A percentile compares a stretch with the other conserved stretches of the same genome.
These are phyloP conservation scores for Sminthopsis crassicaudata DNA, from an alignment of 2,113 vertebrate species.

Conservation along the genomic window DNA sequence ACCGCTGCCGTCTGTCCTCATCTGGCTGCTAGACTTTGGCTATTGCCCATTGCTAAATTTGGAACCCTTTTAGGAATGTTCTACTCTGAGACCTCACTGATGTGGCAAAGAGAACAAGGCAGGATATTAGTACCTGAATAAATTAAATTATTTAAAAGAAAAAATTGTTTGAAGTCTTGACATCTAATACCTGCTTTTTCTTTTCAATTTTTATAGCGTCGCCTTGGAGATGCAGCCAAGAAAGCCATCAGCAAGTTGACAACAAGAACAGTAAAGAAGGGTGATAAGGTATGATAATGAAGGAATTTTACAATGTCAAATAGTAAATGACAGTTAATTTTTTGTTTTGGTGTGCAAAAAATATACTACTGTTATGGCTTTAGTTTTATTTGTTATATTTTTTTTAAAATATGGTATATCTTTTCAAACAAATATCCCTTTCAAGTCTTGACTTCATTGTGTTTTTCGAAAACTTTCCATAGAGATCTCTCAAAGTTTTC, in stretches of 20 bases:
- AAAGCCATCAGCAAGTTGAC: constrained; percentile 97
- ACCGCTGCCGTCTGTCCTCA: background rate
- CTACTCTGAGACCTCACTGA: constrained; percentile 26
- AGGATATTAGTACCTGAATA: constrained; percentile 53
- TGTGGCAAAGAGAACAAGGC: constrained; percentile 30
- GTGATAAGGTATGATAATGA: constrained; percentile 93
- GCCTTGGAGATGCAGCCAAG: constrained; percentile 96
- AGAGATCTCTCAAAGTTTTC: background rate
- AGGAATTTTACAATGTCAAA: background rate
- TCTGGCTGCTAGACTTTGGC: background rate
- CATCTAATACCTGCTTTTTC: constrained; percentile 73
- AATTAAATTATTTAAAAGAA: constrained; percentile 66
- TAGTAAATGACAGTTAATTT: constrained; percentile 26
- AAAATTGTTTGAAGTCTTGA: constrained; percentile 61
- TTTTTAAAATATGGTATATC: background rate
- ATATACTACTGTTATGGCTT: background rate
- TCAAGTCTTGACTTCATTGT: background rate
- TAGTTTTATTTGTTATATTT: constrained; percentile 14
- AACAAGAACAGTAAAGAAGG: constrained; percentile 97
- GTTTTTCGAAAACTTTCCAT: background rate
- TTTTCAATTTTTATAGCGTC: constrained; percentile 88
- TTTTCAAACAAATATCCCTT: constrained; percentile 7
- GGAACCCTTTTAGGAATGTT: constrained; percentile 45
- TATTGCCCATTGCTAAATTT: constrained; percentile 22
- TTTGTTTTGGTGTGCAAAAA: constrained; percentile 40